Conservation (phyloP, 2,797 vertebrate species). For the Falco peregrinus region DNA sequence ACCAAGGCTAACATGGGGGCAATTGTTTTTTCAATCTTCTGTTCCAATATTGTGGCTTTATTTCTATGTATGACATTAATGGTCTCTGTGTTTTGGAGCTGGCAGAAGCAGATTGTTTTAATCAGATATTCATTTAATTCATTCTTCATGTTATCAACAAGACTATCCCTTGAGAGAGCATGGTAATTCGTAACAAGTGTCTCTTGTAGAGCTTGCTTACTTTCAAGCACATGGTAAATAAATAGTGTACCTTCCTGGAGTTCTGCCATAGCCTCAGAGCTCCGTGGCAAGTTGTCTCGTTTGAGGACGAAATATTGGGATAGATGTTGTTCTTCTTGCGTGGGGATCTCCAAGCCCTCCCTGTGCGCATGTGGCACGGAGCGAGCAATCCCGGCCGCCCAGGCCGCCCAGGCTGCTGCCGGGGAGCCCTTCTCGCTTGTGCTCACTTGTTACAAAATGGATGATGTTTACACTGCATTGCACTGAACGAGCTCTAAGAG, state of each 20-base stretch:
- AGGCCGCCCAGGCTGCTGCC: not conserved
- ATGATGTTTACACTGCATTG: not conserved
- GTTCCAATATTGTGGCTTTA: not conserved
- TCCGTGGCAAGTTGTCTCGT: not conserved
- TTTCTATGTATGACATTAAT: not conserved
- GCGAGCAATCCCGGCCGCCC: not conserved
- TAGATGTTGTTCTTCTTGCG: not conserved
- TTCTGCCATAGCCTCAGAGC: not conserved
- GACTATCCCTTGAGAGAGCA: conserved; percentile 21
- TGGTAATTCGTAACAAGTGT: conserved; percentile 47
- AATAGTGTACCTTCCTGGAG: not conserved
- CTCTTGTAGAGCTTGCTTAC: not conserved
- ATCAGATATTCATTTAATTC: conserved; percentile 22
- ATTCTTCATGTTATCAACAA: conserved; percentile 49
- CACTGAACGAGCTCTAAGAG: not conserved
- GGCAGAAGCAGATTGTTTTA: conserved; percentile 43
- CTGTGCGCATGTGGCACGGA: not conserved
- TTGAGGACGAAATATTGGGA: not conserved
- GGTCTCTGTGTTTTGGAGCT: not conserved
- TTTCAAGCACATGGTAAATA: not conserved
- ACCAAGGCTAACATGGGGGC: not conserved
- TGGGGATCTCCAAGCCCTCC: not conserved
- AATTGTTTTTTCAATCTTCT: not conserved
- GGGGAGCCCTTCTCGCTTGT: not conserved
- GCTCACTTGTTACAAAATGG: not conserved